Base-by-base conservation (phyloP, 2,797 vertebrate genomes). In the Numenius phaeopus region DNA sequence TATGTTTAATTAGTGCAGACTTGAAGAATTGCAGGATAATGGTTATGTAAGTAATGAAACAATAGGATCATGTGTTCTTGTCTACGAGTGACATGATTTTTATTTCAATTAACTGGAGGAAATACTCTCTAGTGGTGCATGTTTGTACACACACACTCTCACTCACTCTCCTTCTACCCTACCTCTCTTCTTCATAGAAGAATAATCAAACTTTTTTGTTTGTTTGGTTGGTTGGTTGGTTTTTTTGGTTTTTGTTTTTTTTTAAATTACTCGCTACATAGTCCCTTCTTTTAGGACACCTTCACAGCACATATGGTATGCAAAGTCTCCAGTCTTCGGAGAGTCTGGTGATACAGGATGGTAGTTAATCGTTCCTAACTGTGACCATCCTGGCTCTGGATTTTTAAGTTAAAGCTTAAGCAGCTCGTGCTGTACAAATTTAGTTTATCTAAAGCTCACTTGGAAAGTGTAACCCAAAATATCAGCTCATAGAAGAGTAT, bases 301-400 rank as follows among this genome's bases (percentile, higher is more conserved):
- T 80, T 94, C 54, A 21, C 30, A 88, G 87, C 71, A 91, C 81
- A 79, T 84, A 92, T 42, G 90, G 50, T 66, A 30, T 85, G 66
- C 23, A 64, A 94, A 95, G 37, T 50, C 72, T 94, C 29, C 58
- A 49, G 46, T 83, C 80, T 90, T 95, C 49, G 34, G 17, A 93
- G 29, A 94, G 44, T 89, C 91, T 79, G 94, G 55, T 87, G 67
- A 34, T 70, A 54, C n/a, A 57, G 5, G 44, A 7, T 52, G 42
- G 61, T 72, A 57, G 71, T 86, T 91, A 77, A 40, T 26, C 12
- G 26, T 16, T 77, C 76, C 44, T 59, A 81, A 87, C 24, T 34
- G 17, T 64, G 76, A 66, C 86, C 66, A 72, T 73, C 40, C 52
- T 76, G 58, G 39, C 40, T 94, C 82, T 54, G 59, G 52, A 79